phyloP scores from a whole-genome alignment of 2,888 invertebrate genomes.

The Diarsia mendica region DNA sequence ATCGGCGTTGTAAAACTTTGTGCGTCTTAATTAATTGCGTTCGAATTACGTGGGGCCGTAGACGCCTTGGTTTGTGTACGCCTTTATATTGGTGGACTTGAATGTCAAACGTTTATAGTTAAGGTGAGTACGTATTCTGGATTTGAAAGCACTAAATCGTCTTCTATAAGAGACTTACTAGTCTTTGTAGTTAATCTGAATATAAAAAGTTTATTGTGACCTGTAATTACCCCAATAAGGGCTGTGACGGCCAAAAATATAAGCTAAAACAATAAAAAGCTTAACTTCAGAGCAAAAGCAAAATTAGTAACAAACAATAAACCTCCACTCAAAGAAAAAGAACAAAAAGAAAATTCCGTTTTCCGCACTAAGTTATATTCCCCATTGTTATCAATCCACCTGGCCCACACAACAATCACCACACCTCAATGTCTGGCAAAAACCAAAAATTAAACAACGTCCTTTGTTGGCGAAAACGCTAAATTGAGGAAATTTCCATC shows the following conservation, averaged over 20 bases:
- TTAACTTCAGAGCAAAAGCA: conserved; percentile 1
- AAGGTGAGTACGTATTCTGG: not conserved
- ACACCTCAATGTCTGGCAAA: conserved; percentile 85
- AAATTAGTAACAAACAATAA: conserved; percentile 31
- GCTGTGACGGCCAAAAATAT: not conserved
- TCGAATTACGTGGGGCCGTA: conserved; percentile 75
- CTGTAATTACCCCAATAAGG: not conserved
- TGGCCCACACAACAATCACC: conserved; percentile 70
- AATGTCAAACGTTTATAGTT: conserved; percentile 19
- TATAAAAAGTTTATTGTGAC: not conserved
- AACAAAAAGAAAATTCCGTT: conserved; percentile 16
- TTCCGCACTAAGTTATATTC: conserved; percentile 46
- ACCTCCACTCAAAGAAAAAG: conserved; percentile 16
- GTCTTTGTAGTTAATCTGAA: not conserved
- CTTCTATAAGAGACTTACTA: not conserved
- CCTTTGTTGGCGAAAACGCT: conserved; percentile 90
- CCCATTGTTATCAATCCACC: conserved; percentile 66
- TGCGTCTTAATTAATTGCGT: conserved; percentile 85
- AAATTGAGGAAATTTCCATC: conserved; percentile 91
- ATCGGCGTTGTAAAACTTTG: conserved; percentile 83
- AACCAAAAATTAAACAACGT: conserved; percentile 90
- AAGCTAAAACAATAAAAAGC: conserved; percentile 13
- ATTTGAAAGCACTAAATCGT: not conserved
- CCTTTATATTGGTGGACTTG: conserved; percentile 27
- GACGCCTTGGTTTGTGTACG: conserved; percentile 61